Percentiles rank a stretch among this genome's conserved stretches.
Conservation (phyloP, 2,113 vertebrate species). For the Pseudopodoces humilis region DNA sequence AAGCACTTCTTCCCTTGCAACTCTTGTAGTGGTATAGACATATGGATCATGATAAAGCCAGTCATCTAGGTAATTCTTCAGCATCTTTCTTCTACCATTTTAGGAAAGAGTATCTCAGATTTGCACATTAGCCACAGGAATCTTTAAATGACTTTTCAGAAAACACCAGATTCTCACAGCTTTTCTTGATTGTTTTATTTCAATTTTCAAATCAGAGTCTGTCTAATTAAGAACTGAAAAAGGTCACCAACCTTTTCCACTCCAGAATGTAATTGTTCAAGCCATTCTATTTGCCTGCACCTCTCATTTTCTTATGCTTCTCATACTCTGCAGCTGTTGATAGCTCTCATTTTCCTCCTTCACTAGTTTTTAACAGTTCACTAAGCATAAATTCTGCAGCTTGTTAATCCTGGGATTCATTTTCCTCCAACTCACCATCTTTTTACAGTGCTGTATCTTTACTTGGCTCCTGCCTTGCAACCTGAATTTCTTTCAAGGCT, state of each 20-base stretch:
- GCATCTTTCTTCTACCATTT: neutral
- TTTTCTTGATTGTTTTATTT: neutral
- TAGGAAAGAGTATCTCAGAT: neutral
- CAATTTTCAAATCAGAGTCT: neutral
- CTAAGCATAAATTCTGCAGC: constrained; percentile 4
- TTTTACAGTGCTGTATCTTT: neutral
- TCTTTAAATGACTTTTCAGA: neutral
- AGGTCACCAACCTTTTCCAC: neutral
- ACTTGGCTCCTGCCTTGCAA: neutral
- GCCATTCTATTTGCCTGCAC: neutral
- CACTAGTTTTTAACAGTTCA: constrained; percentile 29
- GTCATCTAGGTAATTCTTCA: neutral
- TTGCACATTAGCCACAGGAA: neutral
- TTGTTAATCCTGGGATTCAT: constrained; percentile 38
- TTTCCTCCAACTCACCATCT: neutral
- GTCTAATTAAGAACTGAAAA: neutral
- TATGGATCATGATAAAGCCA: neutral
- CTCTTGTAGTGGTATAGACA: neutral
- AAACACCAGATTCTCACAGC: neutral
- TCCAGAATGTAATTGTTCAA: neutral
- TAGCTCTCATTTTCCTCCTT: constrained; percentile 23
- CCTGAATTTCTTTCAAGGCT: neutral
- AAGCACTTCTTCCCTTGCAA: neutral
- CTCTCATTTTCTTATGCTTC: neutral
- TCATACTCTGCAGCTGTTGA: constrained; percentile 4